Percentiles rank a stretch among this genome's conserved stretches.
Evolutionary conservation across 2,888 invertebrate genomes (phyloP).

Genomic region (Standfussiana lucernea): DNA sequence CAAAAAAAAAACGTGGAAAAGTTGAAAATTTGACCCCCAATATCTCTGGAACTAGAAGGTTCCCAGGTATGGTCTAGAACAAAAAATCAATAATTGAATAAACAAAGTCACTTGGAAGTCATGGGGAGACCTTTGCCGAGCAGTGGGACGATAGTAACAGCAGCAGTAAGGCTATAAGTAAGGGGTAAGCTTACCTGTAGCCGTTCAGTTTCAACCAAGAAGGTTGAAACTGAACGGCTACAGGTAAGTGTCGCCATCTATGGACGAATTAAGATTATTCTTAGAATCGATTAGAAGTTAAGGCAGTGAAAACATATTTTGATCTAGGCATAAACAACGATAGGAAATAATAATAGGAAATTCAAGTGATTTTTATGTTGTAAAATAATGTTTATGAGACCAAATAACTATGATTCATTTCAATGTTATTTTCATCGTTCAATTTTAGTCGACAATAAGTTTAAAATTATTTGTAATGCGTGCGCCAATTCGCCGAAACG

Average conservation of each 20-base stretch:
- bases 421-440: not conserved
- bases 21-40: too few species aligned
- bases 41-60: too few species aligned
- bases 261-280: not conserved
- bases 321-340: not conserved
- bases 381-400: not conserved
- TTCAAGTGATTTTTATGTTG: not conserved
- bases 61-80: too few species aligned
- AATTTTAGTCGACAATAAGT: not conserved
- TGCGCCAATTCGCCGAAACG: constrained; percentile 1
- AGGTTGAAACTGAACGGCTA: not conserved
- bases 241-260: constrained; percentile 25
- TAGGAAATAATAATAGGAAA: not conserved
- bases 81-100: not conserved
- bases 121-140: not conserved
- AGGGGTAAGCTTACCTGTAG: too few species aligned
- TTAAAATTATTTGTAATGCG: not conserved
- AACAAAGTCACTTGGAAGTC: not conserved
- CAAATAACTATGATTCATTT: not conserved
- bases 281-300: constrained; percentile 12
- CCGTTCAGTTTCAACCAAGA: too few species aligned
- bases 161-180: too few species aligned
- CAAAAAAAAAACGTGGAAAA: too few species aligned
- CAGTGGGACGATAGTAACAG: not conserved
- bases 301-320: constrained; percentile 1